A percentile compares a stretch with the other conserved stretches of the same genome.
These are phyloP conservation scores for Dromas ardeola DNA, from an alignment of 2,113 vertebrate species.

Conservation along the genomic window DNA sequence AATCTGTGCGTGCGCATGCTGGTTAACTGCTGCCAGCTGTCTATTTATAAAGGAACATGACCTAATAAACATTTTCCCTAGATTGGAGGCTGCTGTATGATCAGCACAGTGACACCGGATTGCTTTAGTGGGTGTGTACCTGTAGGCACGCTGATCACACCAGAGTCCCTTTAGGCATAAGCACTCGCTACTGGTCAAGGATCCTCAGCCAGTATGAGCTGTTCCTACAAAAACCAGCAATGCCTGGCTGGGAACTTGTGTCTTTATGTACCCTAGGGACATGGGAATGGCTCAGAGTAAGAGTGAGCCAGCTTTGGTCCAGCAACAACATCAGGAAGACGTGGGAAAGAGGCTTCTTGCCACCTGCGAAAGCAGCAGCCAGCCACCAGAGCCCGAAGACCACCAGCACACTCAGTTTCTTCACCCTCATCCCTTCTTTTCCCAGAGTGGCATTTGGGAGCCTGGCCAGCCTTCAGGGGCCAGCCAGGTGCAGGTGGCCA, in stretches of 20 bases:
- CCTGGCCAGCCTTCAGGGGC: not conserved
- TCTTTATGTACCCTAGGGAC: not conserved
- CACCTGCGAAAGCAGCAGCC: not conserved
- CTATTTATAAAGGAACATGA: not conserved
- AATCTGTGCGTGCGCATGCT: not conserved
- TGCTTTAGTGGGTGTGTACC: not conserved
- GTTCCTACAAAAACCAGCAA: not conserved
- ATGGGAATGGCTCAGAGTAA: not conserved
- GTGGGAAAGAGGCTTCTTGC: conserved; percentile 1
- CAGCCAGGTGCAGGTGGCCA: not conserved
- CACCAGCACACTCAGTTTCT: not conserved
- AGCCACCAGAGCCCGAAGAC: not conserved
- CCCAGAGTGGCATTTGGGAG: not conserved
- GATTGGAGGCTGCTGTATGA: not conserved
- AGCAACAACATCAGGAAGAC: conserved; percentile 47
- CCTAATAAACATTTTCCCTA: not conserved
- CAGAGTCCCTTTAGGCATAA: not conserved
- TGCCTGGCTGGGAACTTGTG: not conserved
- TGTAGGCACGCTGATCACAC: not conserved
- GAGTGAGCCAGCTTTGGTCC: conserved; percentile 58
- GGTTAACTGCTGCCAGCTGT: not conserved
- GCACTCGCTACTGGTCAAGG: not conserved
- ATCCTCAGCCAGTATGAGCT: not conserved
- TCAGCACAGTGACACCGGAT: not conserved
- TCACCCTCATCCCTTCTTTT: conserved; percentile 7